These are phyloP conservation scores for Rana temporaria DNA, from an alignment of 2,113 vertebrate genomes.

Conservation along the genomic window DNA sequence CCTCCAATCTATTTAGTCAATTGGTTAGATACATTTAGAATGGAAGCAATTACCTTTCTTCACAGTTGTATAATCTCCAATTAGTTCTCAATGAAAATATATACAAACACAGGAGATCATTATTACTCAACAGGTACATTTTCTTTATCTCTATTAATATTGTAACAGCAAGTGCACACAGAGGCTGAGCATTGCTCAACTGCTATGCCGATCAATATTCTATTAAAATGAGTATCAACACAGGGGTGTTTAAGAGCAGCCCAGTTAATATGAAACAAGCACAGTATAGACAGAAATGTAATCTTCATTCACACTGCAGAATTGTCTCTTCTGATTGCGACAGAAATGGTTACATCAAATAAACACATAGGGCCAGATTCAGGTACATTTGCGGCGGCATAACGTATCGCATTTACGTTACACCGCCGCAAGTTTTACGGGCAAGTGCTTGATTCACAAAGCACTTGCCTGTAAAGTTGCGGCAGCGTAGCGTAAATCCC, in stretches of 20 bases:
- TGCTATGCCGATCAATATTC: not conserved
- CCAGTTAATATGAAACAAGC: not conserved
- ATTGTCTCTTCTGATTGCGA: no score
- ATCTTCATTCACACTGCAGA: not conserved
- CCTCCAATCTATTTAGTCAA: not conserved
- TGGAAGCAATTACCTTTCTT: not conserved
- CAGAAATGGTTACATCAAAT: no score
- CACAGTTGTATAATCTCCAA: slow-evolving; percentile 16
- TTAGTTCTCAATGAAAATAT: not conserved
- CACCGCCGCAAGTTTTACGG: no score
- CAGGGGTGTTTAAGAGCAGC: not conserved
- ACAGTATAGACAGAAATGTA: not conserved
- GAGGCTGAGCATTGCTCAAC: not conserved
- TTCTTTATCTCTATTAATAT: not conserved
- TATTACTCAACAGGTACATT: slow-evolving; percentile 16
- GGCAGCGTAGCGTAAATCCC: no score
- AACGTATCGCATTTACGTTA: no score
- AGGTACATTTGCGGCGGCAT: no score
- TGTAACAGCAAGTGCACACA: not conserved
- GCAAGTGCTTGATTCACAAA: no score
- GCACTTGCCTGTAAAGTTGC: no score
- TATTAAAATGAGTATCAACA: slow-evolving; percentile 12
- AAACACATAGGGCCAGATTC: no score
- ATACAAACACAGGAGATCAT: not conserved
- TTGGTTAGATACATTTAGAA: not conserved